phyloP scores from a whole-genome alignment of 1,140 invertebrate genomes.

The Daktulosphaira vitifoliae region DNA sequence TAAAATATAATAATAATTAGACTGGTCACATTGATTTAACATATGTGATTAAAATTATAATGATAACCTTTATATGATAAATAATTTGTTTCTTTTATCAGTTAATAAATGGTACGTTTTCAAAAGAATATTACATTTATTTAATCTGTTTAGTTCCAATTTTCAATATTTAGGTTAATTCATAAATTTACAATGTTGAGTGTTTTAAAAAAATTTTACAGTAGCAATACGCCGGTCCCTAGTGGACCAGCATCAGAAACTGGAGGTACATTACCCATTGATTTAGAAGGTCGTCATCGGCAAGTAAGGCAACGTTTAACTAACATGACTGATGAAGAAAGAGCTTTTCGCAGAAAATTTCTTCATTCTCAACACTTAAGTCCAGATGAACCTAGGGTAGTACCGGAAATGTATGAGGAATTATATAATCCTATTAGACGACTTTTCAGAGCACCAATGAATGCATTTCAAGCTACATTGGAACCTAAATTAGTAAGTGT shows the following conservation, averaged over 20 bases:
- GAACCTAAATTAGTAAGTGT: conserved; percentile 52
- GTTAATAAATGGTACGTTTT: no score
- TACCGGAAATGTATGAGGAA: conserved; percentile 57
- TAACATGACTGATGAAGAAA: conserved; percentile 75
- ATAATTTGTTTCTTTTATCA: no score
- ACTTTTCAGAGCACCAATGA: conserved; percentile 60
- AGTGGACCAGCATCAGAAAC: conserved; percentile 44
- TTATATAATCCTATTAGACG: conserved; percentile 68
- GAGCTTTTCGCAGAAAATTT: conserved; percentile 72
- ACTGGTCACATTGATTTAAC: no score
- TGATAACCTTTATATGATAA: no score
- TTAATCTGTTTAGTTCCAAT: no score
- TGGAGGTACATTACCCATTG: conserved; percentile 58
- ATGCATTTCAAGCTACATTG: conserved; percentile 50
- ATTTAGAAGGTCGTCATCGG: conserved; percentile 61
- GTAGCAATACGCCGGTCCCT: not conserved
- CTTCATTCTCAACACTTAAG: conserved; percentile 69
- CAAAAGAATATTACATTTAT: no score
- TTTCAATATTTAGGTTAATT: no score
- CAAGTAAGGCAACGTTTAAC: conserved; percentile 64
- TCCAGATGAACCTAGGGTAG: conserved; percentile 58
- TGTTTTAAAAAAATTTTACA: conserved; percentile 10
- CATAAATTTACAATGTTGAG: not conserved
- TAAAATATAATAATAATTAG: no score
- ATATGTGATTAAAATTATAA: no score